Conservation (phyloP, 2,797 vertebrate species). For the Euthynnus affinis region DNA sequence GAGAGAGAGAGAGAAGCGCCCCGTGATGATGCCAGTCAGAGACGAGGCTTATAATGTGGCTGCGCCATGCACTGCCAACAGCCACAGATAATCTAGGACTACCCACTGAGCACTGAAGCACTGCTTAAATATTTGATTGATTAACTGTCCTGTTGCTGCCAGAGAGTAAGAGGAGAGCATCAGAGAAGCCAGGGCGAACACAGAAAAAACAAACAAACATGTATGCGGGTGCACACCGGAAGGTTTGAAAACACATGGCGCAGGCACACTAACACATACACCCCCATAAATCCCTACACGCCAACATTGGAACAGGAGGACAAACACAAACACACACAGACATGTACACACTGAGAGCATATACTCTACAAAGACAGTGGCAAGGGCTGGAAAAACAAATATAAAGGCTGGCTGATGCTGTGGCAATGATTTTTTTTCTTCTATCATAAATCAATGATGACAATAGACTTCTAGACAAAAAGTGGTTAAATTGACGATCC, state of each 20-base stretch:
- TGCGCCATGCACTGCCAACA: constrained; percentile 80
- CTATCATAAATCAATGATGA: constrained; percentile 65
- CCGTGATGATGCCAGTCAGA: constrained; percentile 78
- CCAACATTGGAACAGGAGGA: constrained; percentile 73
- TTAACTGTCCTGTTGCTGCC: constrained; percentile 86
- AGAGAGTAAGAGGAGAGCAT: constrained; percentile 80
- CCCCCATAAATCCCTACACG: constrained; percentile 74
- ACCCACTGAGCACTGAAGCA: constrained; percentile 86
- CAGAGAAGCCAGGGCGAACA: constrained; percentile 73
- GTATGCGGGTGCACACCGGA: constrained; percentile 74
- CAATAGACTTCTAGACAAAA: constrained; percentile 56
- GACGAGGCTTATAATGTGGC: constrained; percentile 83
- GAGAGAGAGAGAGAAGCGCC: constrained; percentile 39
- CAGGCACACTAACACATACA: constrained; percentile 71
- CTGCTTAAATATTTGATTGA: constrained; percentile 91
- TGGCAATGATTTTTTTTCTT: constrained; percentile 45
- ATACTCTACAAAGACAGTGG: constrained; percentile 66
- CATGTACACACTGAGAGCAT: constrained; percentile 66
- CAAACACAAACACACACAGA: constrained; percentile 71
- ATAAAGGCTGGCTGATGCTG: constrained; percentile 54
- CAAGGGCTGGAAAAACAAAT: constrained; percentile 63
- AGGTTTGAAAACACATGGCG: constrained; percentile 78
- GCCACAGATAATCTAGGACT: constrained; percentile 84
- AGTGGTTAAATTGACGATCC: constrained; percentile 46
- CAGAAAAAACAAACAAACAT: constrained; percentile 80